phyloP scores from a whole-genome alignment of 2,113 vertebrate species.

The Xenopus borealis region DNA sequence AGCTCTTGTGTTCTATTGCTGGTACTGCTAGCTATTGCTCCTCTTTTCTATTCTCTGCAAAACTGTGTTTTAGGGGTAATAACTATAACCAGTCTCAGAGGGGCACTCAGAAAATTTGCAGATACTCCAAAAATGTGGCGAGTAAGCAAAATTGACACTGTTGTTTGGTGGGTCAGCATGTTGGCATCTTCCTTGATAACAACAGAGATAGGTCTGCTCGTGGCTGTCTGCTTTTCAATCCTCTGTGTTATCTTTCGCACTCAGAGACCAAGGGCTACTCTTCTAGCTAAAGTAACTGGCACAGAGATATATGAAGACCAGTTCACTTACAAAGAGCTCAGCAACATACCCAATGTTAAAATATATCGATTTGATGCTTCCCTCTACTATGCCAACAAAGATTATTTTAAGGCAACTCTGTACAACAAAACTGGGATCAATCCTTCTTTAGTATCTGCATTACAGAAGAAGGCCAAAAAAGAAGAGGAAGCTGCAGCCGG shows the following conservation, averaged over 20 bases:
- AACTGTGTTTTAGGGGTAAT: constrained; percentile 77
- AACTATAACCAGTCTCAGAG: constrained; percentile 80
- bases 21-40: constrained; percentile 58
- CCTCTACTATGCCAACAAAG: constrained; percentile 85
- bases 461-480: constrained; percentile 52
- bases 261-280: constrained; percentile 63
- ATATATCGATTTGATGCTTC: constrained; percentile 78
- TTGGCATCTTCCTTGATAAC: constrained; percentile 75
- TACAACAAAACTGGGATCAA: constrained; percentile 65
- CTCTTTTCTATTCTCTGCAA: constrained; percentile 57
- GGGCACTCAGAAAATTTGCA: constrained; percentile 70
- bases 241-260: constrained; percentile 75
- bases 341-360: constrained; percentile 62
- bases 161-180: constrained; percentile 81
- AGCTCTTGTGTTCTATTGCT: constrained; percentile 59
- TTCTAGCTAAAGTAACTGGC: constrained; percentile 66
- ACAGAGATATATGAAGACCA: constrained; percentile 74
- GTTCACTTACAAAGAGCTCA: constrained; percentile 67
- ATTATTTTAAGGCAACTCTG: constrained; percentile 73
- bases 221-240: constrained; percentile 74
- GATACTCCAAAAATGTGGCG: constrained; percentile 78
- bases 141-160: constrained; percentile 68
- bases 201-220: constrained; percentile 78
- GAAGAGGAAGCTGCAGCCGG: constrained; percentile 26
- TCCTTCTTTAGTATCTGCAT: constrained; percentile 61